Base-by-base conservation (phyloP, 2,888 invertebrate genomes). In the Trichopria drosophilae region DNA sequence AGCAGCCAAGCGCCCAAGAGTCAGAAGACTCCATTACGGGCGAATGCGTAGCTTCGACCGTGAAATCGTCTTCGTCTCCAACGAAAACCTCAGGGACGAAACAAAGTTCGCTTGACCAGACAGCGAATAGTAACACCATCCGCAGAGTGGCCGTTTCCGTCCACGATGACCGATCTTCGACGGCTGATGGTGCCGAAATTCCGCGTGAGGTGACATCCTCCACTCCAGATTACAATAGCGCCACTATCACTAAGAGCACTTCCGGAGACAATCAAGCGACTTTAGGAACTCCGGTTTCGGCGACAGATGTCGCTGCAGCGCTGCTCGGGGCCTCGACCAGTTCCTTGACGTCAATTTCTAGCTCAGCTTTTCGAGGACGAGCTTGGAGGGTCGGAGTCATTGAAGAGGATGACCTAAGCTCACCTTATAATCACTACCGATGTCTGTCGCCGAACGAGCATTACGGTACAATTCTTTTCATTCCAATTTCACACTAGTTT, bases 401-500 rank as follows among this genome's bases (percentile, higher is more conserved):
- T 16, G 79, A 81, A 41, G 80, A 81, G 60, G 80, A 80, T 62
- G 88, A 87, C 65, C 78, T 86, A 36, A 86, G 87, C 69, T 84
- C 84, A 0, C 86, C 87, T 3, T 89, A 88, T 72, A 84, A 85
- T 67, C 85, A 87, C 60, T 88, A 88, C 75, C 83, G 85, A 71
- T 87, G 84, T 68, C 77, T 85, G 16, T 84, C 84, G 64, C 84
- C 84, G 6, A 84, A 84, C 57, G 82, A 82, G 62, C 78, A 79
- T 58, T 56, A 66, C 28, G 70, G 72, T 68, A 55, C 64, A 61
- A 48, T 15, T n/a, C n/a, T 16, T 12, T n/a, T n/a, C n/a, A n/a
- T n/a, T n/a, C n/a, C n/a, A n/a, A n/a, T n/a, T n/a, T n/a, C n/a
- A n/a, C n/a, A n/a, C n/a, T n/a, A n/a, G n/a, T n/a, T n/a, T n/a